Percentiles rank a stretch among this genome's conserved stretches.
Evolutionary conservation across 2,888 invertebrate genomes (phyloP).

Genomic region (Oscheius sp.): DNA sequence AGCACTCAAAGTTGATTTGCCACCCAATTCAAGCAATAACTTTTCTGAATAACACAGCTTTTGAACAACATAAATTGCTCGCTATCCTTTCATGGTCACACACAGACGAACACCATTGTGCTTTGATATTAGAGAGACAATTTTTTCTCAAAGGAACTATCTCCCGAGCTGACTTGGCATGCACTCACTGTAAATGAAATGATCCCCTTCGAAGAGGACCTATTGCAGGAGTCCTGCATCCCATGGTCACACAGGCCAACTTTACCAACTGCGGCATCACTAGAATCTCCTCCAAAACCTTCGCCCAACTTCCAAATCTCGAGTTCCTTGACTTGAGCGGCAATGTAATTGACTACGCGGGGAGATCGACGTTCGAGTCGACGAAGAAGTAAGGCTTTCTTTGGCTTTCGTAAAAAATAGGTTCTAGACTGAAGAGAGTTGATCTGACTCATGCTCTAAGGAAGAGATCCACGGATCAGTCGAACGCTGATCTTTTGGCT

Average conservation of each 20-base stretch:
- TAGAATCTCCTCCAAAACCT: slow-evolving; percentile 23
- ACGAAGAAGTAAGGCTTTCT: slow-evolving; percentile 14
- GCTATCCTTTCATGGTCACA: too few relatives aligned
- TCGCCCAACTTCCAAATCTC: background rate
- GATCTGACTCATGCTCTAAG: slow-evolving; percentile 17
- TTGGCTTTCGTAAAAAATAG: background rate
- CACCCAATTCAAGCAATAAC: background rate
- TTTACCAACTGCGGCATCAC: slow-evolving; percentile 28
- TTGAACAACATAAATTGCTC: too few relatives aligned
- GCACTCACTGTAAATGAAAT: background rate
- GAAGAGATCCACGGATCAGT: background rate
- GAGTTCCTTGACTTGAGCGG: slow-evolving; percentile 24
- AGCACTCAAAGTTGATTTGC: background rate
- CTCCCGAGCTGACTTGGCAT: background rate
- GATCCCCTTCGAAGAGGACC: background rate
- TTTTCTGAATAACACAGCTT: too few relatives aligned
- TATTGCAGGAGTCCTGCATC: slow-evolving; percentile 16
- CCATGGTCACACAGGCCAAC: slow-evolving; percentile 2
- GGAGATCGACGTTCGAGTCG: slow-evolving; percentile 10
- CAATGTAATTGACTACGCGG: slow-evolving; percentile 22
- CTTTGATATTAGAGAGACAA: background rate
- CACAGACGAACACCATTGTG: too few relatives aligned
- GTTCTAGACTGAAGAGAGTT: slow-evolving; percentile 17
- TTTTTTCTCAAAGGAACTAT: background rate
- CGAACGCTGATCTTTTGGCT: slow-evolving; percentile 21